phyloP scores from a whole-genome alignment of 1,140 invertebrate genomes.

The Drosophila pachea region DNA sequence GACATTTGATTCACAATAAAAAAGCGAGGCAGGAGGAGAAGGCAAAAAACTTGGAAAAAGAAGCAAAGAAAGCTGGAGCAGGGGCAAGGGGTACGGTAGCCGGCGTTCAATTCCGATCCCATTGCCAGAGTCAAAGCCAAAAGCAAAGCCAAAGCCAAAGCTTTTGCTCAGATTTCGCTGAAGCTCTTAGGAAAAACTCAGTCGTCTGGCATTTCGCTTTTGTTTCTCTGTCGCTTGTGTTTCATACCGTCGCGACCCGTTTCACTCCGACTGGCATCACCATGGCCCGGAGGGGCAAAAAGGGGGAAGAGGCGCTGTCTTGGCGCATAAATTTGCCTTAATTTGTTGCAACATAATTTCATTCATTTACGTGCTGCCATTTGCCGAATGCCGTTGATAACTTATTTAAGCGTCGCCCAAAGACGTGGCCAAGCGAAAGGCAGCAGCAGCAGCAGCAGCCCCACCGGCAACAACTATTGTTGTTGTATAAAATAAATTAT shows the following conservation, averaged over 20 bases:
- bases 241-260: slow-evolving; percentile 1
- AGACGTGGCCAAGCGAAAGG: background rate
- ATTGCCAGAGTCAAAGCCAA: slow-evolving; percentile 60
- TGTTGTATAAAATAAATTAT: slow-evolving; percentile 75
- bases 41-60: slow-evolving; percentile 18
- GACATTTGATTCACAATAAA: slow-evolving; percentile 67
- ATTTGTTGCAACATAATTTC: slow-evolving; percentile 78
- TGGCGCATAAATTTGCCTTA: slow-evolving; percentile 76
- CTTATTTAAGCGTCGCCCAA: slow-evolving; percentile 65
- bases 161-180: slow-evolving; percentile 67
- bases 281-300: no score
- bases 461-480: slow-evolving; percentile 45
- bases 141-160: slow-evolving; percentile 52
- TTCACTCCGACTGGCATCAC: slow-evolving; percentile 47
- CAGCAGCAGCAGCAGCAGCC: slow-evolving; percentile 9
- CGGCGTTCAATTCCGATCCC: slow-evolving; percentile 41
- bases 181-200: slow-evolving; percentile 45
- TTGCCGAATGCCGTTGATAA: slow-evolving; percentile 66
- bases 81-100: slow-evolving; percentile 26
- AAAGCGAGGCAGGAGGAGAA: background rate
- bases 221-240: slow-evolving; percentile 45
- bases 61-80: slow-evolving; percentile 16
- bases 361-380: slow-evolving; percentile 76
- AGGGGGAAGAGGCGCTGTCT: slow-evolving; percentile 19
- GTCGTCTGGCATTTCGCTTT: slow-evolving; percentile 49